Evolutionary conservation across 2,888 invertebrate genomes (phyloP).

Genomic region (Rhogogaster chlorosoma): DNA sequence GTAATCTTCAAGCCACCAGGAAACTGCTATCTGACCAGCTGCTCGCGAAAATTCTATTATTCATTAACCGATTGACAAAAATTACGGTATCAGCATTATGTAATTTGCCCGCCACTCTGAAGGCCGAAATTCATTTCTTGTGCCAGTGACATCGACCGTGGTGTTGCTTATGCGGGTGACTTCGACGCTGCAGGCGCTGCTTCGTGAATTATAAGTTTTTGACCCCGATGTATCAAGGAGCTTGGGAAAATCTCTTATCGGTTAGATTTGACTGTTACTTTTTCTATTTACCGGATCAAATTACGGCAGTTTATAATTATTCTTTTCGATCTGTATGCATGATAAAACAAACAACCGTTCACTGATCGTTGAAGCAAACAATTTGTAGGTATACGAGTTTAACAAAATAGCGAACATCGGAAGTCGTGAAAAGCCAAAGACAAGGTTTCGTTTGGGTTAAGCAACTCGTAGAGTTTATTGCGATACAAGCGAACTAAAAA

Average conservation of each 20-base stretch:
- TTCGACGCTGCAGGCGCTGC: not conserved
- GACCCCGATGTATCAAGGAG: not conserved
- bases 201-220: not conserved
- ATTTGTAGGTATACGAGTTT: slow-evolving; percentile 4
- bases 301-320: not conserved
- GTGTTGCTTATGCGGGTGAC: slow-evolving; percentile 1
- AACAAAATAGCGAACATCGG: not conserved
- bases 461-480: slow-evolving; percentile 16
- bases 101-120: not conserved
- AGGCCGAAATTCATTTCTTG: not conserved
- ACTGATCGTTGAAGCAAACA: slow-evolving; percentile 3
- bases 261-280: not conserved
- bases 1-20: not conserved
- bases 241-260: not conserved
- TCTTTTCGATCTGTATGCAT: not conserved
- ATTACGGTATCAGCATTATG: not conserved
- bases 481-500: slow-evolving; percentile 1
- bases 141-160: slow-evolving; percentile 9
- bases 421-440: not conserved
- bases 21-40: not conserved
- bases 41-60: not conserved
- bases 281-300: not conserved
- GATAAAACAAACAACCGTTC: not conserved
- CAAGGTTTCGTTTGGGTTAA: not conserved
- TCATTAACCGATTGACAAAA: not conserved